phyloP scores from a whole-genome alignment of 2,113 vertebrate genomes.

The Lethenteron camtschaticum region DNA sequence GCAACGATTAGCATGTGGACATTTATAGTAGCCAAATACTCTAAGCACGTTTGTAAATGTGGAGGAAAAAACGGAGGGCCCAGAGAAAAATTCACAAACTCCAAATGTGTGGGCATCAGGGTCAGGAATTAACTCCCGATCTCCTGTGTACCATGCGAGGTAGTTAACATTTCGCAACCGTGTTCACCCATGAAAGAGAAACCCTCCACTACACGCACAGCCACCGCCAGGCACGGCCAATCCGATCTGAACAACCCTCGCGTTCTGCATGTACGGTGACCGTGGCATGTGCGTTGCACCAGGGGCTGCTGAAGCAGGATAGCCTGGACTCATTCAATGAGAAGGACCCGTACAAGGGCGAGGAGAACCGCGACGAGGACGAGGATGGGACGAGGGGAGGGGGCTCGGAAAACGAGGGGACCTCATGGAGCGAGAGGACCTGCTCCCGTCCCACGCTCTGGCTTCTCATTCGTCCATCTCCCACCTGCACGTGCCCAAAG shows the following conservation, averaged over 20 bases:
- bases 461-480: constrained; percentile 31
- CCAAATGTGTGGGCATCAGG: too few relatives aligned
- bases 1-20: too few relatives aligned
- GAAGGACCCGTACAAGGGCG: constrained; percentile 75
- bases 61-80: too few relatives aligned
- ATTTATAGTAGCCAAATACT: too few relatives aligned
- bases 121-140: too few relatives aligned
- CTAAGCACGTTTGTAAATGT: too few relatives aligned
- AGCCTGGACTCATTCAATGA: constrained; percentile 96
- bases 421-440: constrained; percentile 69
- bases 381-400: constrained; percentile 88
- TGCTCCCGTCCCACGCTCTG: constrained; percentile 49
- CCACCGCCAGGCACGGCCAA: background rate
- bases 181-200: too few relatives aligned
- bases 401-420: constrained; percentile 63
- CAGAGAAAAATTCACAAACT: too few relatives aligned
- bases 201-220: background rate
- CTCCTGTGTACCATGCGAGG: too few relatives aligned
- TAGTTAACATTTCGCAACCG: too few relatives aligned
- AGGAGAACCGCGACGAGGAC: constrained; percentile 71
- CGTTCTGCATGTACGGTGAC: too few relatives aligned
- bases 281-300: background rate
- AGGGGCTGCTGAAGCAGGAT: constrained; percentile 90
- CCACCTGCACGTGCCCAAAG: constrained; percentile 70
- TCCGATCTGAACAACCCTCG: too few relatives aligned